A percentile compares a stretch with the other conserved stretches of the same genome.
These are phyloP conservation scores for Acanthurus lineatus DNA, from an alignment of 2,797 vertebrate genomes.

Conservation along the genomic window DNA sequence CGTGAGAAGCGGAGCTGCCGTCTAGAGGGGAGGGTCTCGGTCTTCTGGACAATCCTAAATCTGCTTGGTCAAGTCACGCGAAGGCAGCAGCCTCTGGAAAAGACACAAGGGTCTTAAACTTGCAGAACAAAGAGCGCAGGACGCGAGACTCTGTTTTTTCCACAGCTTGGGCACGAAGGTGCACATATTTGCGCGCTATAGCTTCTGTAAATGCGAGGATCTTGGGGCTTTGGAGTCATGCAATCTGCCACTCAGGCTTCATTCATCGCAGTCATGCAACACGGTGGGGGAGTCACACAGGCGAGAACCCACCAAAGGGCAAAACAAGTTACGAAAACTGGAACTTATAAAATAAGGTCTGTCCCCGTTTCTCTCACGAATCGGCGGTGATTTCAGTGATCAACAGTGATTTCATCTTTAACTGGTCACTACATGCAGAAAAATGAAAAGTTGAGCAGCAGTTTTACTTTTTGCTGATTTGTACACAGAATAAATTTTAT, in stretches of 20 bases:
- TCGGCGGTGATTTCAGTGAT: background rate
- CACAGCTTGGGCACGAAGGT: slow-evolving; percentile 77
- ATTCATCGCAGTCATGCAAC: slow-evolving; percentile 78
- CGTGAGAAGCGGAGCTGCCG: slow-evolving; percentile 83
- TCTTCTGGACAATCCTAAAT: slow-evolving; percentile 87
- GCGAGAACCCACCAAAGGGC: slow-evolving; percentile 48
- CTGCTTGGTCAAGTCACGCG: slow-evolving; percentile 88
- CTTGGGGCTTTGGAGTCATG: slow-evolving; percentile 84
- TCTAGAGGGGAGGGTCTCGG: slow-evolving; percentile 82
- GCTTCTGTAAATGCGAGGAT: slow-evolving; percentile 79
- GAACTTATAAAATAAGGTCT: slow-evolving; percentile 33
- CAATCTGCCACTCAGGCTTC: slow-evolving; percentile 83
- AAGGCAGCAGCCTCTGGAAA: slow-evolving; percentile 85
- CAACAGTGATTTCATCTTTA: background rate
- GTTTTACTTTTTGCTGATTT: background rate
- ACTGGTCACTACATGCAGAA: background rate
- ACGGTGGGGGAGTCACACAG: slow-evolving; percentile 49
- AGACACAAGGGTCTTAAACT: slow-evolving; percentile 86
- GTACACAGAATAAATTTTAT: background rate
- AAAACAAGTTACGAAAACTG: slow-evolving; percentile 60
- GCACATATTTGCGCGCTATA: slow-evolving; percentile 80
- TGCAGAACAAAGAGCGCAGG: slow-evolving; percentile 81
- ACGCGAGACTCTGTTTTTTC: slow-evolving; percentile 61
- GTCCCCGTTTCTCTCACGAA: slow-evolving; percentile 27
- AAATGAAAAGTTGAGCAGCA: background rate